phyloP scores from a whole-genome alignment of 1,140 invertebrate genomes.

The Drosophila nasuta region DNA sequence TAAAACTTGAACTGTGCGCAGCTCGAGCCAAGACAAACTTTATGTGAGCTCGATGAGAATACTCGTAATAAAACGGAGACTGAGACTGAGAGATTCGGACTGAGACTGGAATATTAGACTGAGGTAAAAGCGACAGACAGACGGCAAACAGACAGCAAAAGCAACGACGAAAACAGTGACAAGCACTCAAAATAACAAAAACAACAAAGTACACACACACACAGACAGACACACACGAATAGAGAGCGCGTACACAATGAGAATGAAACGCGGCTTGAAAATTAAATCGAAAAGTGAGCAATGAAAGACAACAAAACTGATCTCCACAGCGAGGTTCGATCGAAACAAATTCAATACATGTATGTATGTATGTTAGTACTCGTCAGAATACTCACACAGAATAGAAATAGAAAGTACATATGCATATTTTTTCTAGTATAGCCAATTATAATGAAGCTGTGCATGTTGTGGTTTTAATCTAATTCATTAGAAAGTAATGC shows the following conservation, averaged over 20 bases:
- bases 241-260: slow-evolving; percentile 44
- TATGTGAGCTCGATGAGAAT: slow-evolving; percentile 77
- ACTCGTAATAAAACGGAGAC: slow-evolving; percentile 14
- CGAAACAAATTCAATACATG: slow-evolving; percentile 5
- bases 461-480: too few relatives aligned
- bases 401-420: too few relatives aligned
- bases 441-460: too few relatives aligned
- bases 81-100: too few relatives aligned
- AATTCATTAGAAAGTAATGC: too few relatives aligned
- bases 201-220: slow-evolving; percentile 5
- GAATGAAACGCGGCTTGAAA: slow-evolving; percentile 66
- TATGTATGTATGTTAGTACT: not conserved
- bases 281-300: slow-evolving; percentile 44
- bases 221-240: not conserved
- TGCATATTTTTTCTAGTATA: too few relatives aligned
- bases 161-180: slow-evolving; percentile 14
- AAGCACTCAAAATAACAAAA: slow-evolving; percentile 15
- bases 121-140: slow-evolving; percentile 20
- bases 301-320: slow-evolving; percentile 22
- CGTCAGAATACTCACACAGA: too few relatives aligned
- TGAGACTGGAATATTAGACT: slow-evolving; percentile 13
- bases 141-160: slow-evolving; percentile 7
- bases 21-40: slow-evolving; percentile 59
- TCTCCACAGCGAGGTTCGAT: slow-evolving; percentile 24
- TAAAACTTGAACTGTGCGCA: slow-evolving; percentile 72